phyloP scores from a whole-genome alignment of 2,797 vertebrate genomes.

The Lycodopsis pacificus region DNA sequence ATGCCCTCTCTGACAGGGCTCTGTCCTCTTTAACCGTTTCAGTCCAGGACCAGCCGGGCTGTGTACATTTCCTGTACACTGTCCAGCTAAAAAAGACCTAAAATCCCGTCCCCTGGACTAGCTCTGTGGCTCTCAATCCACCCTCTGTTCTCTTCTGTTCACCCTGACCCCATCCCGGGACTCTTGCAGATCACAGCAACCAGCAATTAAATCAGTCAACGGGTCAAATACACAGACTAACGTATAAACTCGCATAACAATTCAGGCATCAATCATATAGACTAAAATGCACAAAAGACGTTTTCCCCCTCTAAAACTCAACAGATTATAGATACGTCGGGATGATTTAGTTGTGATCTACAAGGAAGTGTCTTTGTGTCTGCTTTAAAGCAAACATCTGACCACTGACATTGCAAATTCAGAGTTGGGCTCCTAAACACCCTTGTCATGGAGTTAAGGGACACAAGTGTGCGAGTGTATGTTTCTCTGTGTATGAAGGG shows the following conservation, averaged over 20 bases:
- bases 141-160: conserved; percentile 60
- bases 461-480: neutral
- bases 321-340: conserved; percentile 7
- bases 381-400: conserved; percentile 45
- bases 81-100: conserved; percentile 47
- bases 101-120: conserved; percentile 39
- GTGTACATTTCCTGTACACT: conserved; percentile 57
- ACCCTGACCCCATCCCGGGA: conserved; percentile 48
- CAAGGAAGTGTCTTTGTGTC: conserved; percentile 1
- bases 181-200: conserved; percentile 59
- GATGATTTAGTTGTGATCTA: conserved; percentile 19
- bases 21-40: conserved; percentile 60
- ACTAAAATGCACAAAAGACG: conserved; percentile 3
- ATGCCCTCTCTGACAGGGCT: conserved; percentile 64
- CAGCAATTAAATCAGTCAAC: conserved; percentile 59
- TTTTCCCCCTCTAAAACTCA: neutral
- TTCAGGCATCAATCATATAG: conserved; percentile 7
- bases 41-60: conserved; percentile 43
- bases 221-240: conserved; percentile 49
- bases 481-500: conserved; percentile 8
- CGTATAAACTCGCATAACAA: conserved; percentile 39
- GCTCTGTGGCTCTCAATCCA: conserved; percentile 55
- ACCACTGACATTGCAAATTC: conserved; percentile 28
- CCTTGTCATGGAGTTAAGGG: conserved; percentile 24
- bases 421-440: neutral